Evolutionary conservation across 2,113 vertebrate species (phyloP).

Genomic region (Notarius lentiginosus): DNA sequence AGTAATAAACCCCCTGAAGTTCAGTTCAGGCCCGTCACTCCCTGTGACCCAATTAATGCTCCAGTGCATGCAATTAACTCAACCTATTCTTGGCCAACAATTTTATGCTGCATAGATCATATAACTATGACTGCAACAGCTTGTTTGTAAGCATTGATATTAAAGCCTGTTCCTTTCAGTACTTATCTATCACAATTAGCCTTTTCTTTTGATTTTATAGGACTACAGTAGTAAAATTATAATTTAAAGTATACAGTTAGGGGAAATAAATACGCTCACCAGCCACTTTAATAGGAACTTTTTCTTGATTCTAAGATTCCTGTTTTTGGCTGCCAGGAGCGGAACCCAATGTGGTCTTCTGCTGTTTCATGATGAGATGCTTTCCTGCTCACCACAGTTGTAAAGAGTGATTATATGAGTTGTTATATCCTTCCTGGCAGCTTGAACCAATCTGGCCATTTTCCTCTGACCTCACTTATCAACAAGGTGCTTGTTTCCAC

Average conservation of each 20-base stretch:
- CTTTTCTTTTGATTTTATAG: neutral
- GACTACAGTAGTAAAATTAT: neutral
- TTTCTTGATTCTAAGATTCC: too few species aligned
- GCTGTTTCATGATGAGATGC: too few species aligned
- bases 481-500: too few species aligned
- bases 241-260: neutral
- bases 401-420: too few species aligned
- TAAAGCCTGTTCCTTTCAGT: neutral
- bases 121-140: neutral
- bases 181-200: neutral
- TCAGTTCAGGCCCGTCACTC: constrained; percentile 20
- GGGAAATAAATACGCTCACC: too few species aligned
- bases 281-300: too few species aligned
- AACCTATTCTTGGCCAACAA: neutral
- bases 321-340: too few species aligned
- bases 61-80: constrained; percentile 49
- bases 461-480: too few species aligned
- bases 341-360: too few species aligned
- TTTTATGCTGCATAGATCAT: neutral
- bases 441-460: too few species aligned
- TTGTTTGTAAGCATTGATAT: neutral
- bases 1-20: constrained; percentile 25
- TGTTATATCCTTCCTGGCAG: too few species aligned
- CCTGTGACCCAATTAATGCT: constrained; percentile 52
- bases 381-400: too few species aligned